A percentile compares a stretch with the other conserved stretches of the same genome.
Evolutionary conservation across 35 echinoderm and acorn worm genomes (phyloP).

Genomic region (Apostichopus parvimensis): DNA sequence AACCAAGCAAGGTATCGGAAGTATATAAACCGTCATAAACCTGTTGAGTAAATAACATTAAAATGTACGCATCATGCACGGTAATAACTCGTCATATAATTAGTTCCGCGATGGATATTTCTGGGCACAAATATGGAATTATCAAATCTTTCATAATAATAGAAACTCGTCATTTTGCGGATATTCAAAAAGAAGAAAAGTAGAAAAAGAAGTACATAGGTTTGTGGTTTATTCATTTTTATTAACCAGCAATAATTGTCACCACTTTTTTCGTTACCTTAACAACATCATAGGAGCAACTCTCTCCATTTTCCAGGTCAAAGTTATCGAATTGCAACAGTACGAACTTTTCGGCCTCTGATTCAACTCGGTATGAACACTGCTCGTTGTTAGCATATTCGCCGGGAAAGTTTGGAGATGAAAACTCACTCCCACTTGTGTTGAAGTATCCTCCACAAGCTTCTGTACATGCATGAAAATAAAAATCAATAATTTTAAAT

Average conservation of each 20-base stretch:
- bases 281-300: not conserved
- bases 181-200: no score
- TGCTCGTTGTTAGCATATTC: conserved; percentile 1
- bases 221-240: no score
- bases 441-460: conserved; percentile 18
- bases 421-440: not conserved
- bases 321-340: not conserved
- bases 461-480: not conserved
- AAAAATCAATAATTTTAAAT: not conserved
- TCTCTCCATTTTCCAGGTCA: not conserved
- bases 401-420: conserved; percentile 13
- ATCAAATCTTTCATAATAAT: no score
- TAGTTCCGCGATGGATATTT: no score
- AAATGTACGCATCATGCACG: not conserved
- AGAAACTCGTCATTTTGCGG: no score
- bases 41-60: not conserved
- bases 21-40: conserved; percentile 35
- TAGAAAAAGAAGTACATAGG: no score
- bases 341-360: not conserved
- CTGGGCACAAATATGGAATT: no score
- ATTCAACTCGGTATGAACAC: conserved; percentile 31
- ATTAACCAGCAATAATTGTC: no score
- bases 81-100: no score
- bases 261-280: not conserved
- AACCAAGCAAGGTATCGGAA: not conserved